phyloP scores from a whole-genome alignment of 2,113 vertebrate species.

The Hippocampus abdominalis region DNA sequence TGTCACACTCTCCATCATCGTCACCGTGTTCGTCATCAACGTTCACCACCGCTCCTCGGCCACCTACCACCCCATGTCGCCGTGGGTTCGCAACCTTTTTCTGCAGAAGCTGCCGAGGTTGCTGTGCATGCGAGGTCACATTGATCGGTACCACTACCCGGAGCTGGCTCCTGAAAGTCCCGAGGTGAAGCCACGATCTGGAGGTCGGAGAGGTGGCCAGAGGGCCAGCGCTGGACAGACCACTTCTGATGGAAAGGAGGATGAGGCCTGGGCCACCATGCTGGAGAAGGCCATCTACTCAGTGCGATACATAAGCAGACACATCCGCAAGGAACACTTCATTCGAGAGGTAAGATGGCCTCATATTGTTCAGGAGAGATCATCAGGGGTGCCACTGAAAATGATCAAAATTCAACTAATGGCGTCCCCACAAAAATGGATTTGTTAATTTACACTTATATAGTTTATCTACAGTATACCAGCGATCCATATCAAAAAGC shows the following conservation, averaged over 20 bases:
- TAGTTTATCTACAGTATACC: too few relatives aligned
- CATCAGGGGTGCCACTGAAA: too few relatives aligned
- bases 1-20: slow-evolving; percentile 92
- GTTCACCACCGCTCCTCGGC: slow-evolving; percentile 93
- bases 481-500: too few relatives aligned
- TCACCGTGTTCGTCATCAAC: slow-evolving; percentile 95
- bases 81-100: slow-evolving; percentile 92
- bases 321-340: slow-evolving; percentile 92
- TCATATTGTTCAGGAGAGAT: not conserved
- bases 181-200: slow-evolving; percentile 62
- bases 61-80: slow-evolving; percentile 94
- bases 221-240: slow-evolving; percentile 49
- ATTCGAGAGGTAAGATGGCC: slow-evolving; percentile 81
- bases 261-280: slow-evolving; percentile 81
- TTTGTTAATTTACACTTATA: too few relatives aligned
- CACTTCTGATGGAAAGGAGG: slow-evolving; percentile 72
- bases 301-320: slow-evolving; percentile 90
- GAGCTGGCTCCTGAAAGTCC: slow-evolving; percentile 74
- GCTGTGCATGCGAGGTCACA: slow-evolving; percentile 90
- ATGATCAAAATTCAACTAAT: too few relatives aligned
- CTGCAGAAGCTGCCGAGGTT: slow-evolving; percentile 84
- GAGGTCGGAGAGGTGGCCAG: slow-evolving; percentile 45
- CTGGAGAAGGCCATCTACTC: slow-evolving; percentile 89
- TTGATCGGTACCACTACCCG: slow-evolving; percentile 81
- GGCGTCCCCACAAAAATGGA: too few relatives aligned